phyloP scores from a whole-genome alignment of 2,797 vertebrate species.

The Agapornis canus region DNA sequence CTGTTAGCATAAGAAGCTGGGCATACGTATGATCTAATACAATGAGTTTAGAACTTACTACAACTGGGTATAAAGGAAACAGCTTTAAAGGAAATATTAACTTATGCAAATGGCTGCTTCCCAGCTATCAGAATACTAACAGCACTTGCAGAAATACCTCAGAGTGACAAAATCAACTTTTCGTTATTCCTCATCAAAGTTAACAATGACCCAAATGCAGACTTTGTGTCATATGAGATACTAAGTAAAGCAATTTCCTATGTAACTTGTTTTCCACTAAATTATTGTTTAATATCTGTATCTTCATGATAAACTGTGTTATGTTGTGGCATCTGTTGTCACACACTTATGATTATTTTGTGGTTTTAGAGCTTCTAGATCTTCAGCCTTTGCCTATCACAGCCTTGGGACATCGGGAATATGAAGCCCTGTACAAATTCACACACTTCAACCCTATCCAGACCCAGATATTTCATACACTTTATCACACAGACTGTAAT shows the following conservation, averaged over 20 bases:
- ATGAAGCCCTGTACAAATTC: slow-evolving; percentile 94
- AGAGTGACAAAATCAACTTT: background rate
- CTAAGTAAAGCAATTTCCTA: background rate
- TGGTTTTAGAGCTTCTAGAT: slow-evolving; percentile 90
- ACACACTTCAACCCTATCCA: slow-evolving; percentile 98
- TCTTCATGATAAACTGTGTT: background rate
- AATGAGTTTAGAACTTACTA: background rate
- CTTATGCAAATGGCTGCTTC: background rate
- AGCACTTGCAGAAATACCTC: background rate
- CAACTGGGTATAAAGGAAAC: background rate
- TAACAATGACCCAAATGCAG: background rate
- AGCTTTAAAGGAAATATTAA: background rate
- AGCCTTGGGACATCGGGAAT: slow-evolving; percentile 86
- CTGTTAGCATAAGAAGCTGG: background rate
- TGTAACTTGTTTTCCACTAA: background rate
- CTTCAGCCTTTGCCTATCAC: slow-evolving; percentile 92
- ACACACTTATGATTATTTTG: background rate
- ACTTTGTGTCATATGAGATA: background rate
- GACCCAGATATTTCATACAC: slow-evolving; percentile 97
- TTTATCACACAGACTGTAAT: slow-evolving; percentile 95
- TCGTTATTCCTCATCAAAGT: background rate
- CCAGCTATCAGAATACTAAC: background rate
- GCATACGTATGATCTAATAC: background rate
- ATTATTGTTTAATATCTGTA: background rate
- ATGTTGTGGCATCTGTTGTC: background rate